phyloP scores from a whole-genome alignment of 2,888 invertebrate species.

The Drosophila cracens region DNA sequence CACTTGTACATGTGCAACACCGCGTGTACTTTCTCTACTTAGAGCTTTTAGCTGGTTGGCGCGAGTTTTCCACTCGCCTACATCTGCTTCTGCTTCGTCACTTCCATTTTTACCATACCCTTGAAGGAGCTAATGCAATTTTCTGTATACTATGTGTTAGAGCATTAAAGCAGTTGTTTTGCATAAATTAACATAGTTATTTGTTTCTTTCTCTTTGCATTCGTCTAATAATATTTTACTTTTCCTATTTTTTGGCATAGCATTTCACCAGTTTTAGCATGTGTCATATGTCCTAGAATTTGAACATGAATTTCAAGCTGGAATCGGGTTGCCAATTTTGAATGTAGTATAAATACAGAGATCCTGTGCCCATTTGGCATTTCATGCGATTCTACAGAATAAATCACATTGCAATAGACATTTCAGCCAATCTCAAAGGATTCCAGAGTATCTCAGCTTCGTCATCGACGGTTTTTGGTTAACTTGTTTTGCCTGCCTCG shows the following conservation, averaged over 20 bases:
- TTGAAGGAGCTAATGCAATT: slow-evolving; percentile 22
- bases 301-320: neutral
- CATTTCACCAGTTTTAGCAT: neutral
- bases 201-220: neutral
- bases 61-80: slow-evolving; percentile 53
- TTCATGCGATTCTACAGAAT: neutral
- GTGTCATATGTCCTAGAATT: neutral
- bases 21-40: slow-evolving; percentile 77
- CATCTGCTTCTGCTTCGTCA: slow-evolving; percentile 19
- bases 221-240: neutral
- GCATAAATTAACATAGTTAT: neutral
- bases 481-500: slow-evolving; percentile 35
- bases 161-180: neutral
- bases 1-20: slow-evolving; percentile 75
- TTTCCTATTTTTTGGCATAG: neutral
- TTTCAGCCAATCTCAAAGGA: neutral
- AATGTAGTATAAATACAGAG: neutral
- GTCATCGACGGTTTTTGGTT: slow-evolving; percentile 2
- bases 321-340: neutral
- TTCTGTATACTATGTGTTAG: neutral
- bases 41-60: slow-evolving; percentile 73
- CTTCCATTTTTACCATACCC: slow-evolving; percentile 32
- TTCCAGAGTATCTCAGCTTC: slow-evolving; percentile 18
- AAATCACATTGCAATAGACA: too few species aligned
- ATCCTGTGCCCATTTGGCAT: too few species aligned